phyloP scores from a whole-genome alignment of 2,797 vertebrate species.

The Taeniopygia guttata region DNA sequence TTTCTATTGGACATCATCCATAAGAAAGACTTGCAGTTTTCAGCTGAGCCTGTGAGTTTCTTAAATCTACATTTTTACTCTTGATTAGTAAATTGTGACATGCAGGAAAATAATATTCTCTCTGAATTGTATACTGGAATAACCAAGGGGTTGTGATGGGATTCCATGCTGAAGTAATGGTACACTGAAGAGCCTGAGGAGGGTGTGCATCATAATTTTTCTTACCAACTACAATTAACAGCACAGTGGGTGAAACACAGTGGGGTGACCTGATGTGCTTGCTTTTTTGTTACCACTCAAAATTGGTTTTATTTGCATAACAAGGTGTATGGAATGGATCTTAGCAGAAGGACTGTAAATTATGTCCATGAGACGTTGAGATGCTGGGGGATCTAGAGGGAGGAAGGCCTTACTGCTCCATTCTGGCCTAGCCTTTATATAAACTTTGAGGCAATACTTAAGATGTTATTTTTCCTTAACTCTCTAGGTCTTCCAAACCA shows the following conservation, averaged over 20 bases:
- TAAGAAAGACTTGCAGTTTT: slow-evolving; percentile 28
- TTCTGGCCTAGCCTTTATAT: not conserved
- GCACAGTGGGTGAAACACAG: not conserved
- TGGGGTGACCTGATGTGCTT: not conserved
- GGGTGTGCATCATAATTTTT: not conserved
- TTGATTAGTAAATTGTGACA: not conserved
- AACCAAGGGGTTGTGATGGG: not conserved
- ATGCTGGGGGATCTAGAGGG: not conserved
- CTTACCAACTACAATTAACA: not conserved
- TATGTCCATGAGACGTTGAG: not conserved
- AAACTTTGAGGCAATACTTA: not conserved
- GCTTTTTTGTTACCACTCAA: not conserved
- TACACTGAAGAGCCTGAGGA: not conserved
- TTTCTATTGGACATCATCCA: slow-evolving; percentile 37
- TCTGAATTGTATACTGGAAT: not conserved
- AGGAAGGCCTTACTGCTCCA: not conserved
- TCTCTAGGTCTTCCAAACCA: not conserved
- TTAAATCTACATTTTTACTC: not conserved
- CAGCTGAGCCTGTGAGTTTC: not conserved
- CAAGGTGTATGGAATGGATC: not conserved
- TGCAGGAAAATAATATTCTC: not conserved
- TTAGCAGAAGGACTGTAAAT: not conserved
- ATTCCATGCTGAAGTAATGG: not conserved
- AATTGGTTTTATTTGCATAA: not conserved
- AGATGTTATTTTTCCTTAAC: not conserved